These are phyloP conservation scores for Myathropa florea DNA, from an alignment of 2,888 invertebrate genomes.

Conservation along the genomic window DNA sequence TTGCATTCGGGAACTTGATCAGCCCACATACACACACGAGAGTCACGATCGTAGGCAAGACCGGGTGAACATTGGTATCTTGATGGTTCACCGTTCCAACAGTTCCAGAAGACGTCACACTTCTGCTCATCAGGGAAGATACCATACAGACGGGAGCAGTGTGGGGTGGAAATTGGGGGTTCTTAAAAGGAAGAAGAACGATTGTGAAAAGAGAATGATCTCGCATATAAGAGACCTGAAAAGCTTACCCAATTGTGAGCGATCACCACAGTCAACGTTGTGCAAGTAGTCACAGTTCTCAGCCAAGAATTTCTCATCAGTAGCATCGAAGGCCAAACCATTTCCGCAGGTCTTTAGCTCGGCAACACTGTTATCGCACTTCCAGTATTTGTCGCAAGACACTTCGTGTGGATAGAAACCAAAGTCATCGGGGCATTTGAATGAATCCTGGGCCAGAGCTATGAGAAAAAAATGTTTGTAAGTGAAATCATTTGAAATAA, in stretches of 20 bases:
- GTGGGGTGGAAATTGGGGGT: conserved; percentile 90
- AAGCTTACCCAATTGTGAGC: conserved; percentile 89
- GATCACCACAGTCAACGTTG: conserved; percentile 95
- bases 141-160: conserved; percentile 93
- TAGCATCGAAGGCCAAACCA: conserved; percentile 94
- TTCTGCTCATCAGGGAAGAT: conserved; percentile 94
- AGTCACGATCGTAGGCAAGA: conserved; percentile 95
- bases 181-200: conserved; percentile 82
- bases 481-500: not conserved
- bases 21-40: conserved; percentile 97
- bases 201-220: not conserved
- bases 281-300: conserved; percentile 98
- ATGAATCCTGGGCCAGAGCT: conserved; percentile 90
- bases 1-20: conserved; percentile 96
- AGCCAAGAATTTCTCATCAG: conserved; percentile 93
- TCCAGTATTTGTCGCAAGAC: conserved; percentile 97
- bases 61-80: conserved; percentile 97
- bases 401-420: conserved; percentile 95
- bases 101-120: conserved; percentile 98
- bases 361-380: conserved; percentile 93
- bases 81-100: conserved; percentile 97
- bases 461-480: conserved; percentile 77
- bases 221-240: no score
- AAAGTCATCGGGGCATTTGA: conserved; percentile 96
- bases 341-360: conserved; percentile 97